These are phyloP conservation scores for Camponotus floridanus DNA, from an alignment of 1,140 invertebrate species.

Conservation along the genomic window DNA sequence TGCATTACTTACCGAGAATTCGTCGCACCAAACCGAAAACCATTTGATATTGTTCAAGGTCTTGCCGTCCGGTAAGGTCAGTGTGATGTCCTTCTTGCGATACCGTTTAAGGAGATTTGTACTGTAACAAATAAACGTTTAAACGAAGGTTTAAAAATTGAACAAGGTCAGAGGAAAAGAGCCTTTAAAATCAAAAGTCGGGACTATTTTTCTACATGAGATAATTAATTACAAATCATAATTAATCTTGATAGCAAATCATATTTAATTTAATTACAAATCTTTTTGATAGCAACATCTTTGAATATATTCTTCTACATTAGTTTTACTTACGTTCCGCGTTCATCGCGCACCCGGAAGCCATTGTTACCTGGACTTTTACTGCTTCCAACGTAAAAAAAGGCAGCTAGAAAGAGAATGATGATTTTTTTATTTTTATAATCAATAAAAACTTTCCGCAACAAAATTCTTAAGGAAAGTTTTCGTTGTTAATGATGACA, in stretches of 20 bases:
- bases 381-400: slow-evolving; percentile 93
- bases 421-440: not conserved
- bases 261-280: not conserved
- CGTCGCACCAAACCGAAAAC: slow-evolving; percentile 96
- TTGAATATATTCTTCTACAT: not conserved
- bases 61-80: slow-evolving; percentile 95
- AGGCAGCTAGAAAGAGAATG: slow-evolving; percentile 90
- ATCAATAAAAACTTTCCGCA: not conserved
- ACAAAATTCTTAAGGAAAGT: not conserved
- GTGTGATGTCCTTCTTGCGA: slow-evolving; percentile 92
- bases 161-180: not conserved
- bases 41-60: slow-evolving; percentile 93
- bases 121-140: slow-evolving; percentile 81
- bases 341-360: slow-evolving; percentile 92
- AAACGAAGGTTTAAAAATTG: not conserved
- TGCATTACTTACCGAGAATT: slow-evolving; percentile 91
- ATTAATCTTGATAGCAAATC: no score
- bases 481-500: slow-evolving; percentile 11
- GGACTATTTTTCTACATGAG: not conserved
- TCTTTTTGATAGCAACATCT: not conserved
- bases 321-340: slow-evolving; percentile 87
- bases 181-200: not conserved
- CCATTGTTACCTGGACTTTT: slow-evolving; percentile 90
- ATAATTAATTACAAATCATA: not conserved
- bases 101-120: slow-evolving; percentile 91